Evolutionary conservation across 2,888 invertebrate genomes (phyloP), one percentile per base, ranked within the genome.

Genomic region (Eueremaeus valkanovi): DNA sequence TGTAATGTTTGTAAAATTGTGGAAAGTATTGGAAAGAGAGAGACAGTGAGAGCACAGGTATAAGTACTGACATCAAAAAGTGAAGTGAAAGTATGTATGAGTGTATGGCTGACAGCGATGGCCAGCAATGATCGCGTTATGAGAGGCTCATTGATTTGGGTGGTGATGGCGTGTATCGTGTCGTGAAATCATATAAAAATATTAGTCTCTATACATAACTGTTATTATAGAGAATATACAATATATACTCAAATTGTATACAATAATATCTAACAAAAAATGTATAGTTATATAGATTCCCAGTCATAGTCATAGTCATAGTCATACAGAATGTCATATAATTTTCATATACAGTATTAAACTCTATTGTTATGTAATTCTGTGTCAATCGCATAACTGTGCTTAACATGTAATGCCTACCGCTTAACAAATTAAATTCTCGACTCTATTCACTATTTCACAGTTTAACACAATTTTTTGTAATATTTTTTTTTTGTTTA

Each of bases 151-250:
- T 45, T 70, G 70, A 45, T 70, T 51, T 73, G 73, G 55, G 73
- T 51, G 73, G 36, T 16, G 40, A 58, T 73, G 73, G 73, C 73
- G 55, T 73, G 73, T 70, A 42, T 70, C 29, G 29, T 58, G 58
- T 58, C 58, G 58, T 58, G 58, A 58, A 58, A 58, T 58, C 58
- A 58, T 58, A 58, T 58, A 18, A 49, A 21, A 49, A 29, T 29
- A 31, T 8, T 29, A 29, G 1, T 11, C 13, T 11, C 27, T 27
- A 24, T 27, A 29, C 13, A 31, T 31, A 58, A 29, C 58, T 58
- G 16, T 58, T 58, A 31, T 9, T 31, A 31, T 9, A 1, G 27
- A 27, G 27, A 51, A 24, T 24, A 13, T 11, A 29, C 29, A 31
- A 31, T 24, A 58, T 31, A 58, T 18, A 58, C 1, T 13, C 29